These are phyloP conservation scores for Bombus consobrinus DNA, from an alignment of 1,140 invertebrate genomes.

Conservation along the genomic window DNA sequence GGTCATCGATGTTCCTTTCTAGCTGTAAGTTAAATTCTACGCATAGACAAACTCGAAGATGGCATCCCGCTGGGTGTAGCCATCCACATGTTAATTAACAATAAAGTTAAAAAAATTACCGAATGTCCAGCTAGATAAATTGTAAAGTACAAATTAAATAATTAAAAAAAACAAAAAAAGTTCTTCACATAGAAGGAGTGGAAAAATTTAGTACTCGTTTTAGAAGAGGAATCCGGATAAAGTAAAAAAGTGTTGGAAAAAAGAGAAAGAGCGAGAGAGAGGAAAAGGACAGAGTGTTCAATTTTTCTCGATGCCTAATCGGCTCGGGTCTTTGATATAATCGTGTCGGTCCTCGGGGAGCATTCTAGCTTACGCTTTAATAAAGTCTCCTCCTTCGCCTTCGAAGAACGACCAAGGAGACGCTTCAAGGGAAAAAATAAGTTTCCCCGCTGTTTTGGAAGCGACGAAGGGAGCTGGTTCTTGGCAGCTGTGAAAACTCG, in stretches of 20 bases:
- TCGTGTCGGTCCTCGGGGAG: slow-evolving; percentile 29
- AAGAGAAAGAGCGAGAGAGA: no score
- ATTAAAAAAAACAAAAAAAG: no score
- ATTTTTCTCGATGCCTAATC: slow-evolving; percentile 41
- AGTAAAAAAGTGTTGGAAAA: background rate
- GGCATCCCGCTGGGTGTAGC: no score
- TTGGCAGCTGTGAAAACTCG: slow-evolving; percentile 46
- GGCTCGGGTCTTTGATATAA: slow-evolving; percentile 45
- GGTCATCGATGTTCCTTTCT: no score
- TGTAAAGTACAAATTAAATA: no score
- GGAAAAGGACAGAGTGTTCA: background rate
- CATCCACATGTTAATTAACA: no score
- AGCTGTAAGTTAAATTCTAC: no score
- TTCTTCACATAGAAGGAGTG: no score
- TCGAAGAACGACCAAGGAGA: background rate
- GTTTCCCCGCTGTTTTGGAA: slow-evolving; percentile 39
- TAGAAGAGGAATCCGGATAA: background rate
- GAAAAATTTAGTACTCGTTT: no score
- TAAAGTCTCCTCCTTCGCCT: slow-evolving; percentile 27
- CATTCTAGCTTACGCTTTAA: slow-evolving; percentile 40
- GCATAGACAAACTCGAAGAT: no score
- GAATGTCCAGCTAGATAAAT: no score
- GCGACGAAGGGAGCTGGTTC: background rate
- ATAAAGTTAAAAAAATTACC: no score
- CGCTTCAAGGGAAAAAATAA: slow-evolving; percentile 42